Base-by-base conservation (phyloP, 2,113 vertebrate species). In the Semicossyphus pulcher region DNA sequence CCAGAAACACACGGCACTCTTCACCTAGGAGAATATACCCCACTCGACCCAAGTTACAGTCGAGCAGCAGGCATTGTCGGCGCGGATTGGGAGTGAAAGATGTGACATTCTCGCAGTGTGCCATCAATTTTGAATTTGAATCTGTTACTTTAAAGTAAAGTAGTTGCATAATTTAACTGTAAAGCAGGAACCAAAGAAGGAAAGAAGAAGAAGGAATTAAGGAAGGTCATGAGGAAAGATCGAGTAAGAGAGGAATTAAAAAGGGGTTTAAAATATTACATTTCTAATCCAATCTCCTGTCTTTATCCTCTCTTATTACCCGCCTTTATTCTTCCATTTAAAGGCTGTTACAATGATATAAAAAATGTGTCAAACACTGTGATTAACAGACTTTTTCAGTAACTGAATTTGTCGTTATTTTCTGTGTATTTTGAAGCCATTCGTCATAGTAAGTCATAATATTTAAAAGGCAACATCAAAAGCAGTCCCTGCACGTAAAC, bases 401-500 rank as follows among this genome's bases (percentile, higher is more conserved):
- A 21, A 31, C 16, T 39, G 20, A 45, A 36, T 56, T 23, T 36
- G 6, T 63, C 10, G 31, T 36, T 14, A 31, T 60, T 48, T 28
- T 61, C 42, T 15, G 34, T 5, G 23, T 77, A 21, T 67, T 63
- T 45, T 20, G 0, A 18, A 12, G 5, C 34, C 34, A 32, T 48
- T 72, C 54, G 14, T 49, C n/a, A 54, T 11, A 10, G 14, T 28
- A 21, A 15, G 10, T 18, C n/a, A 52, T 73, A 76, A 84, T 59
- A 66, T 81, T 77, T 71, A 47, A 36, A 39, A 25, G 14, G 7
- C 18, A 0, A 2, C 5, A 12, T 49, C 41, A 36, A 54, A 49
- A 51, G 12, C 26, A 29, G 53, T 76, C 78, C 7, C 41, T 44
- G 16, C 18, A n/a, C 18, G 20, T n/a, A 82, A 64, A 69, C 63